Evolutionary conservation across 1,140 invertebrate species (phyloP), one percentile per base, ranked within the genome.

Genomic region (Bombus terrestris): DNA sequence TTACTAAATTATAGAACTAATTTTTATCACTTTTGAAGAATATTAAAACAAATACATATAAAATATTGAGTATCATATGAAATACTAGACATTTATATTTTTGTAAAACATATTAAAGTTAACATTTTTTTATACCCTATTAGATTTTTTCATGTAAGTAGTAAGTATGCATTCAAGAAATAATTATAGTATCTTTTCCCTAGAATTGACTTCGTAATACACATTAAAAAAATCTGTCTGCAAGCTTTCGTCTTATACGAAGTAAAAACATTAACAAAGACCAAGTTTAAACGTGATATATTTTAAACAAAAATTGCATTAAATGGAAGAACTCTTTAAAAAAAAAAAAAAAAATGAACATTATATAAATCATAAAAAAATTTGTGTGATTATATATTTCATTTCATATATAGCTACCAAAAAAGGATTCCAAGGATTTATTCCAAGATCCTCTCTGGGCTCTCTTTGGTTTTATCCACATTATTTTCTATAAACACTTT

Each of bases 381-480:
- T 89, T 89, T 87, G 86, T 92, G 72, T 75, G 25, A 90, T 57
- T 91, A 85, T 85, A 82, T 57, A 82, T 79, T 78, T 82, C 64
- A 75, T 84, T 71, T 74, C 83, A 83, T 37, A 82, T 83, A 71
- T 89, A 87, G 10, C 64, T 79, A 72, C 37, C 78, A 62, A 78
- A 68, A 86, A 57, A 86, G 84, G 85, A 87, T 59, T 64, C 22
- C 64, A 83, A 81, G 87, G 76, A 88, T 59, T 92, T 89, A 91
- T 81, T 92, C 84, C 87, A 92, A 92, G 82, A 83, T 91, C 87
- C 85, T 90, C 83, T 91, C 75, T 74, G 82, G 87, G 86, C 83
- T 91, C 86, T 93, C 93, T 94, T 94, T 94, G 94, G 93, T 94
- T 85, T 94, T 86, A 62, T 89, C 86, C 90, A 88, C 86, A 78